Evolutionary conservation across 2,797 vertebrate species (phyloP).

Genomic region (Lophius americanus): DNA sequence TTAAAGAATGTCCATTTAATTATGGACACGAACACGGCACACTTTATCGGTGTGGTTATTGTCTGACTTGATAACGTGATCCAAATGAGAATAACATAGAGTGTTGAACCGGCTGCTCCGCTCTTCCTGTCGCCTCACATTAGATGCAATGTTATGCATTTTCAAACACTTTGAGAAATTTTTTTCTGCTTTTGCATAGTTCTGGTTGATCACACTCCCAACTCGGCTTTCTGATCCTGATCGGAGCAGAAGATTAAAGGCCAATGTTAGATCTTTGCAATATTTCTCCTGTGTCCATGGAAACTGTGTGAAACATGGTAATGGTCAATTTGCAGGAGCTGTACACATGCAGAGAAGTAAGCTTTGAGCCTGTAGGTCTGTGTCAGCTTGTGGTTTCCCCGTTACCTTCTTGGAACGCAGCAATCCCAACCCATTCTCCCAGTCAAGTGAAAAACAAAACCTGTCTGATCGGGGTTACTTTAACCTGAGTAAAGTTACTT

Average conservation of each 20-base stretch:
- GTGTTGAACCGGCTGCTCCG: not conserved
- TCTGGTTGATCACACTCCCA: slow-evolving; percentile 1
- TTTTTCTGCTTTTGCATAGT: not conserved
- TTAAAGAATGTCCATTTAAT: slow-evolving; percentile 42
- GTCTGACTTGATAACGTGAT: slow-evolving; percentile 9
- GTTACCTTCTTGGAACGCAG: slow-evolving; percentile 19
- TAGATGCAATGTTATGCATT: not conserved
- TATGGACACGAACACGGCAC: not conserved
- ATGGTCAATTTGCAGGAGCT: slow-evolving; percentile 40
- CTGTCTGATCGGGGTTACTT: too few relatives aligned
- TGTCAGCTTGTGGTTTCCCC: slow-evolving; percentile 41
- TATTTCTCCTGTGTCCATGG: slow-evolving; percentile 68
- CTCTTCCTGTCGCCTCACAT: slow-evolving; percentile 1
- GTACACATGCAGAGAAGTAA: slow-evolving; percentile 36
- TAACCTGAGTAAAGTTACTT: too few relatives aligned
- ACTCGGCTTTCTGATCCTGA: slow-evolving; percentile 19
- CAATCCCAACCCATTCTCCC: slow-evolving; percentile 9
- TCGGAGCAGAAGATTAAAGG: slow-evolving; percentile 25
- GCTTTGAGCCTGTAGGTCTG: slow-evolving; percentile 30
- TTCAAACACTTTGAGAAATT: not conserved
- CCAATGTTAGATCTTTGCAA: slow-evolving; percentile 14
- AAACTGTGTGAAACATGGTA: slow-evolving; percentile 54
- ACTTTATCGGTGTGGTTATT: not conserved
- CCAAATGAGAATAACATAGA: slow-evolving; percentile 8
- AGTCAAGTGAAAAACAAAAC: slow-evolving; percentile 10